These are phyloP conservation scores for Drosophila ficusphila DNA, from an alignment of 1,140 invertebrate genomes.

Conservation along the genomic window DNA sequence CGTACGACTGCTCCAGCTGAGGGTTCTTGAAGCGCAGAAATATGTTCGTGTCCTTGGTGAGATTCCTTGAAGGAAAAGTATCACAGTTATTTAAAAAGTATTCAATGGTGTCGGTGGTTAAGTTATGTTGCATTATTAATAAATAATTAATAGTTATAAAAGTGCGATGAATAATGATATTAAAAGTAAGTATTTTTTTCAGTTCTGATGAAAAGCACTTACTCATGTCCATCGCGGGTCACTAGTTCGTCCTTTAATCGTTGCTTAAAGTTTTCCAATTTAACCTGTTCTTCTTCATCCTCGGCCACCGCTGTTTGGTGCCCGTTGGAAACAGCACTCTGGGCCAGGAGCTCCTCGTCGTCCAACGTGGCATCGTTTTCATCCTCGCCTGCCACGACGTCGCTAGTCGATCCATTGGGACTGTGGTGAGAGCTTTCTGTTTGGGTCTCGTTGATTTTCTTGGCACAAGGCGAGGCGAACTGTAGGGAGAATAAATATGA, in stretches of 20 bases:
- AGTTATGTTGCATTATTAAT: too few relatives aligned
- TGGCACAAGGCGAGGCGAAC: slow-evolving; percentile 73
- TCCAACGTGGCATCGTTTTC: slow-evolving; percentile 63
- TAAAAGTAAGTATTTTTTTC: too few relatives aligned
- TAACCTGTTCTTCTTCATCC: slow-evolving; percentile 84
- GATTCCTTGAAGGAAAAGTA: slow-evolving; percentile 86
- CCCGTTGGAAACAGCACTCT: slow-evolving; percentile 50
- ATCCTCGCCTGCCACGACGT: slow-evolving; percentile 26
- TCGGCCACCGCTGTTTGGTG: slow-evolving; percentile 39
- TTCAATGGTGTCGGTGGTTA: too few relatives aligned
- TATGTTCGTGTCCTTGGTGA: slow-evolving; percentile 88
- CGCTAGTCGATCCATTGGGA: slow-evolving; percentile 49
- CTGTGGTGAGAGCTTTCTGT: slow-evolving; percentile 43
- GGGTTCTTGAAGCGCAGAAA: slow-evolving; percentile 88
- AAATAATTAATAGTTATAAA: too few relatives aligned
- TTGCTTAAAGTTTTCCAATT: slow-evolving; percentile 89
- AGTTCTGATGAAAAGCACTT: slow-evolving; percentile 65
- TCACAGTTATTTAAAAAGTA: too few relatives aligned
- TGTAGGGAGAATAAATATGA: not conserved
- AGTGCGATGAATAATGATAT: too few relatives aligned
- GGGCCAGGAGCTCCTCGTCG: slow-evolving; percentile 72
- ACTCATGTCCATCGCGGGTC: slow-evolving; percentile 91
- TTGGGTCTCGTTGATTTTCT: slow-evolving; percentile 73
- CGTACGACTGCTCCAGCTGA: slow-evolving; percentile 88
- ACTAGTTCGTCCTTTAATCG: slow-evolving; percentile 92